A percentile compares a stretch with the other conserved stretches of the same genome.
phyloP scores from a whole-genome alignment of 2,888 invertebrate species.

The Caenorhabditis wallacei region DNA sequence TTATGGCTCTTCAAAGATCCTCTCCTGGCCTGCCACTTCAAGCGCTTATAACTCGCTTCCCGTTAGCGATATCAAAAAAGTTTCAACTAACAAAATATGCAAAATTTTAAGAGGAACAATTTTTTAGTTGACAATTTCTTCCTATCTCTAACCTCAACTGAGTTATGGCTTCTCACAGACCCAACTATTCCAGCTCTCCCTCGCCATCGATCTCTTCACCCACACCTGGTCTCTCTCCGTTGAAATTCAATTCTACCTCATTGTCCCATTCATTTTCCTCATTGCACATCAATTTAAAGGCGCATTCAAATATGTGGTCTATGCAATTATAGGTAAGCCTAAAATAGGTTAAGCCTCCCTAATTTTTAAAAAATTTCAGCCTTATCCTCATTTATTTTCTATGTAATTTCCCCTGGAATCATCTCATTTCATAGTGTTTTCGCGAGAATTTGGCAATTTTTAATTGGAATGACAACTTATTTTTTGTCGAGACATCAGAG shows the following conservation, averaged over 20 bases:
- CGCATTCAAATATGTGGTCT: constrained; percentile 3
- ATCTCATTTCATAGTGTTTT: constrained; percentile 56
- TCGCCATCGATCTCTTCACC: constrained; percentile 68
- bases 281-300: constrained; percentile 14
- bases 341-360: no score
- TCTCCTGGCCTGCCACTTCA: not conserved
- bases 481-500: not conserved
- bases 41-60: no score
- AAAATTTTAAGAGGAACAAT: no score
- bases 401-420: not conserved
- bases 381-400: constrained; percentile 4
- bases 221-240: constrained; percentile 74
- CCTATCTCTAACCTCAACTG: no score
- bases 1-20: no score
- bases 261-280: constrained; percentile 66
- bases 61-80: no score
- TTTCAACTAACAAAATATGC: no score
- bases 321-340: constrained; percentile 14
- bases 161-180: no score
- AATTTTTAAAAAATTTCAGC: not conserved
- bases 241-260: constrained; percentile 72
- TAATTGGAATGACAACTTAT: constrained; percentile 52
- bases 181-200: constrained; percentile 39
- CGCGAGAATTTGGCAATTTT: constrained; percentile 65
- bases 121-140: no score